Evolutionary conservation across 2,888 invertebrate genomes (phyloP).

Genomic region (Fabriciana adippe): DNA sequence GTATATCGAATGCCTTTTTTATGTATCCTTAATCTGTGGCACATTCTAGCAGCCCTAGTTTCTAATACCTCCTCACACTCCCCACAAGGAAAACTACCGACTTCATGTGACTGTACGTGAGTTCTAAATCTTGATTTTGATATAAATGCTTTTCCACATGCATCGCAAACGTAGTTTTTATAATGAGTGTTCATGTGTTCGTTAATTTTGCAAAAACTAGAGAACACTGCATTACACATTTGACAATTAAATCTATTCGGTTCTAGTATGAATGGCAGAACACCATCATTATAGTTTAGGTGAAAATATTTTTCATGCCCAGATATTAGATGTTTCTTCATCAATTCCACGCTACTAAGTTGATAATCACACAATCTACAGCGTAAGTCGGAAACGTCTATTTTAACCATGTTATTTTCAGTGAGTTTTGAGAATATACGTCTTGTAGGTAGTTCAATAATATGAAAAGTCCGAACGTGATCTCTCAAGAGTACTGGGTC

Average conservation of each 20-base stretch:
- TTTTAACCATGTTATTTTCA: constrained; percentile 75
- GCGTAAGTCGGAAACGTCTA: constrained; percentile 62
- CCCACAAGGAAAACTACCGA: constrained; percentile 66
- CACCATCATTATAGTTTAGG: constrained; percentile 64
- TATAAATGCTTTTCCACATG: constrained; percentile 70
- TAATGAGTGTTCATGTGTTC: constrained; percentile 74
- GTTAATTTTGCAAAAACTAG: constrained; percentile 64
- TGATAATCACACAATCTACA: constrained; percentile 61
- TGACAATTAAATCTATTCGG: constrained; percentile 62
- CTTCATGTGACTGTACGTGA: constrained; percentile 68
- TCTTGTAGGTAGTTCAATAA: constrained; percentile 56
- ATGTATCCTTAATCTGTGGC: constrained; percentile 62
- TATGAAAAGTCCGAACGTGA: constrained; percentile 58
- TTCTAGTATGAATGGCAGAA: constrained; percentile 68
- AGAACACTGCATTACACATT: constrained; percentile 56
- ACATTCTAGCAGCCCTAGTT: constrained; percentile 62
- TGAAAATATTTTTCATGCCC: constrained; percentile 56
- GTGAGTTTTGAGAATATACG: constrained; percentile 66
- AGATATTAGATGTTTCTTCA: constrained; percentile 61
- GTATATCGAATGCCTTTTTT: constrained; percentile 64
- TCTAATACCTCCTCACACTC: constrained; percentile 60
- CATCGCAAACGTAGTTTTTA: constrained; percentile 70
- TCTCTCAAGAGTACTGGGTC: constrained; percentile 58
- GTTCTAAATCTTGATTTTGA: constrained; percentile 68
- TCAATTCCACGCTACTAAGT: constrained; percentile 52